Evolutionary conservation across 2,888 invertebrate genomes (phyloP), one percentile per base, ranked within the genome.

Genomic region (Unio pictorum): DNA sequence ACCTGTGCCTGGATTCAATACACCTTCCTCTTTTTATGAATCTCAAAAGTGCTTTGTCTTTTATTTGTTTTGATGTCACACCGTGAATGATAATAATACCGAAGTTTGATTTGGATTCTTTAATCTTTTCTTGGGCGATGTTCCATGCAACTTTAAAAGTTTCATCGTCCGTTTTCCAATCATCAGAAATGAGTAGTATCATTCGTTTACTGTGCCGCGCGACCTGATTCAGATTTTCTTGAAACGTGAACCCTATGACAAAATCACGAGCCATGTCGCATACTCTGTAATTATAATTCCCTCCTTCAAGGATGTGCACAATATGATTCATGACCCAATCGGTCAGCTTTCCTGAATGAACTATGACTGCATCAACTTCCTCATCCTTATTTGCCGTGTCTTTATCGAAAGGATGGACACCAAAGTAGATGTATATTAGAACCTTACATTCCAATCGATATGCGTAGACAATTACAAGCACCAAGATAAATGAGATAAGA

Each of bases 351-450:
- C 72, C 71, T 1, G 74, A 72, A 67, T 80, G 80, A 18, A 79
- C 73, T 55, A 81, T 66, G 1, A 78, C 72, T 59, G 75, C 73
- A 61, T 80, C 80, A 34, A 80, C 71, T 15, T 69, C 65, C 64
- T 81, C 81, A 20, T 69, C 55, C 1, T 63, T 60, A 8, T 71
- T 67, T 15, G 71, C 72, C 20, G 73, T 71, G 55, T 80, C 79
- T 59, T 71, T 73, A 66, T 81, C 81, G 61, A 80, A 81, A 11
- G 81, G 81, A 73, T 78, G 80, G 28, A 80, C 58, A 7, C 80
- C 80, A 56, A 79, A 77, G 61, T 81, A 81, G 3, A 81, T 73
- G 59, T 78, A 81, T 55, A 81, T 55, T 17, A 80, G 45, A 15
- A 81, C 80, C 64, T 81, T 81, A 17, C 76, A 66, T 57, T 81